A percentile compares a stretch with the other conserved stretches of the same genome.
These are phyloP conservation scores for Patella caerulea DNA, from an alignment of 2,888 invertebrate genomes.

Conservation along the genomic window DNA sequence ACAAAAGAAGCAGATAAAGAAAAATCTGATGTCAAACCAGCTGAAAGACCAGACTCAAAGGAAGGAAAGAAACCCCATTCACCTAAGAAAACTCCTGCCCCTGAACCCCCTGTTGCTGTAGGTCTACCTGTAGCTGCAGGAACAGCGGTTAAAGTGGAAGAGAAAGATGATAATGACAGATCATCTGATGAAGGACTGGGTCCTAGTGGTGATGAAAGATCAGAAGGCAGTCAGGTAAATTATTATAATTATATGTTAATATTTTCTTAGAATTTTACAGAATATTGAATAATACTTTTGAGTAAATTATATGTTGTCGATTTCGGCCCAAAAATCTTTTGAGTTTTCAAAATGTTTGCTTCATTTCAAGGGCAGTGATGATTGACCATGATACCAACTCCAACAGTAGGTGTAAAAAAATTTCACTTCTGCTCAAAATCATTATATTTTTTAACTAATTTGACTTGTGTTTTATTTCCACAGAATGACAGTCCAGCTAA, in stretches of 20 bases:
- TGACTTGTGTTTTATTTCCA: not conserved
- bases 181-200: slow-evolving; percentile 57
- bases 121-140: not conserved
- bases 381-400: too few species aligned
- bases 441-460: too few species aligned
- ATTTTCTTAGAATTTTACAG: too few species aligned
- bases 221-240: slow-evolving; percentile 52
- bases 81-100: slow-evolving; percentile 44
- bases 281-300: too few species aligned
- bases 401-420: too few species aligned
- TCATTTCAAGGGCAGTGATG: too few species aligned
- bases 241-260: too few species aligned
- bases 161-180: slow-evolving; percentile 39
- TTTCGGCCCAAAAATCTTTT: too few species aligned
- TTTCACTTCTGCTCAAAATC: too few species aligned
- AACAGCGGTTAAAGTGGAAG: slow-evolving; percentile 14
- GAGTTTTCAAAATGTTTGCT: too few species aligned
- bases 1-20: slow-evolving; percentile 23
- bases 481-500: slow-evolving; percentile 34
- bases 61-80: slow-evolving; percentile 29
- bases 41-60: slow-evolving; percentile 21
- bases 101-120: slow-evolving; percentile 32
- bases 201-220: slow-evolving; percentile 53
- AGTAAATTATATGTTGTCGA: too few species aligned
- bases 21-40: slow-evolving; percentile 18